phyloP scores from a whole-genome alignment of 2,113 vertebrate species.

The Helogale parvula region DNA sequence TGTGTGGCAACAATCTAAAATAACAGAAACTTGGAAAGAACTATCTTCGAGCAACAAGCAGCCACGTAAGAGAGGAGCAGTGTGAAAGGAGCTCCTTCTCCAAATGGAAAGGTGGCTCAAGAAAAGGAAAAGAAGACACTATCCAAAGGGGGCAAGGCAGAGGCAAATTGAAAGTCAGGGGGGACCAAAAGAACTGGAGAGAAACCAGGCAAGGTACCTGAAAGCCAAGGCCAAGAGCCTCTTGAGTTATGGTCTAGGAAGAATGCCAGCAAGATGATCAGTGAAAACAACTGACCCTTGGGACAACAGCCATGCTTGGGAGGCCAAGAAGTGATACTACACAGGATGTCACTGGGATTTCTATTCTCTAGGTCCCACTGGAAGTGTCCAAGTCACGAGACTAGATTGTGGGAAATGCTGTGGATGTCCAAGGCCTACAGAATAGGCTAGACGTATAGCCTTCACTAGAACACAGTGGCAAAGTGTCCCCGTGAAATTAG shows the following conservation, averaged over 20 bases:
- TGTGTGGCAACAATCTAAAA: constrained; percentile 31
- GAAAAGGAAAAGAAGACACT: not conserved
- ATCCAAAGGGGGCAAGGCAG: not conserved
- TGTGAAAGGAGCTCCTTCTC: not conserved
- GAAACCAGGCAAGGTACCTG: not conserved
- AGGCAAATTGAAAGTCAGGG: not conserved
- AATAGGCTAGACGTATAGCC: not conserved
- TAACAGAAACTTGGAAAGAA: constrained; percentile 3
- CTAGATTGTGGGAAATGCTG: constrained; percentile 8
- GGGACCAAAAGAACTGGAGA: not conserved
- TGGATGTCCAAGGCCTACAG: not conserved
- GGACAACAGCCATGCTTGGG: not conserved
- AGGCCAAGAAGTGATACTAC: not conserved
- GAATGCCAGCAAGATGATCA: not conserved
- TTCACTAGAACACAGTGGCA: not conserved
- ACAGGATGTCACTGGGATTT: not conserved
- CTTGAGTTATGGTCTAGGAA: not conserved
- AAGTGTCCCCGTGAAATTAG: not conserved
- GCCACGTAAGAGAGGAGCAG: not conserved
- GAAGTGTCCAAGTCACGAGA: not conserved
- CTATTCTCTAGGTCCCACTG: not conserved
- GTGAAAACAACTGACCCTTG: not conserved
- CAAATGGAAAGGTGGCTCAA: not conserved
- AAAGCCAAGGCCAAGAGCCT: constrained; percentile 18
- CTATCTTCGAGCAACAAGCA: not conserved